A percentile compares a stretch with the other conserved stretches of the same genome.
phyloP scores from a whole-genome alignment of 2,888 invertebrate species.

The Stenichneumon culpator region DNA sequence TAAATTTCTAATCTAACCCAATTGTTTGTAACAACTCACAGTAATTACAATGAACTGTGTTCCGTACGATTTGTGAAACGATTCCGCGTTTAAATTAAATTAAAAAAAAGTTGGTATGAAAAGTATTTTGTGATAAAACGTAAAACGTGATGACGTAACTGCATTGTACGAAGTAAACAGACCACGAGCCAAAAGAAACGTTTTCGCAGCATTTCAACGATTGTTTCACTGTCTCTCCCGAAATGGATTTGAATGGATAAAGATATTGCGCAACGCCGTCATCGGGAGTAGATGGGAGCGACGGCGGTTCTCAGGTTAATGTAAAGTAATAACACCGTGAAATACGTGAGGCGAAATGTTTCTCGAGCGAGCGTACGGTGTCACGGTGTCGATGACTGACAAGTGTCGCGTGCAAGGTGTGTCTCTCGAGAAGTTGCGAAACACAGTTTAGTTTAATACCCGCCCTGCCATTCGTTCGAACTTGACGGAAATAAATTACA shows the following conservation, averaged over 20 bases:
- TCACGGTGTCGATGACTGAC: conserved; percentile 27
- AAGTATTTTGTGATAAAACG: background rate
- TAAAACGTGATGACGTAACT: background rate
- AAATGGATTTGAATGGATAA: conserved; percentile 15
- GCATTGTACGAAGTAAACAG: background rate
- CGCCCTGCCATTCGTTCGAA: background rate
- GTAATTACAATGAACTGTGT: background rate
- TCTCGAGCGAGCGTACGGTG: background rate
- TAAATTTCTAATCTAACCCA: background rate
- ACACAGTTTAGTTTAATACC: conserved; percentile 33
- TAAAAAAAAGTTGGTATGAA: background rate
- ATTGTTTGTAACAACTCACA: background rate
- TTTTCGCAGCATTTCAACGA: background rate
- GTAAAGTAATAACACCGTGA: conserved; percentile 10
- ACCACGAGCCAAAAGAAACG: background rate
- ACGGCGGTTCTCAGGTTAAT: conserved; percentile 8
- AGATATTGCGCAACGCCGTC: background rate
- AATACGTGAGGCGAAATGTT: conserved; percentile 22
- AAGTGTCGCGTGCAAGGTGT: conserved; percentile 11
- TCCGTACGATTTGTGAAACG: background rate
- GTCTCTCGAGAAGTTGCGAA: conserved; percentile 32
- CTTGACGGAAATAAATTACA: background rate
- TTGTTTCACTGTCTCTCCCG: background rate
- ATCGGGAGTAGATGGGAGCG: conserved; percentile 1
- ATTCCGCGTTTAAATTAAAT: background rate